phyloP scores from a whole-genome alignment of 1,140 invertebrate species.

The Penaeus japonicus region DNA sequence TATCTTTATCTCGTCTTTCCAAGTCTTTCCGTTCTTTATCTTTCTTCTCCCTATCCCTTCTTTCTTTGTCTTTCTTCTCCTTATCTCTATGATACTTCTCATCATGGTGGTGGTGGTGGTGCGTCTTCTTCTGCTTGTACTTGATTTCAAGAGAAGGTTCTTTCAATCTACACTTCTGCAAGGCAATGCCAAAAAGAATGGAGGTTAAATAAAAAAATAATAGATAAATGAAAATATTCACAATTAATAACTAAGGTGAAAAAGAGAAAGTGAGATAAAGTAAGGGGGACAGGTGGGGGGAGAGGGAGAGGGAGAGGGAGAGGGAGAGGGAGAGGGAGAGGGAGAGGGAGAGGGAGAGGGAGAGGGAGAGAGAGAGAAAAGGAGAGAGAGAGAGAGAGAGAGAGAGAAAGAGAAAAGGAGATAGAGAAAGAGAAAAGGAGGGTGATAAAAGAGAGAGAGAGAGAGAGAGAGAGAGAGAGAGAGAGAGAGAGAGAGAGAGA shows the following conservation, averaged over 20 bases:
- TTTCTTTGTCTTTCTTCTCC: constrained; percentile 37
- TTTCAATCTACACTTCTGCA: constrained; percentile 74
- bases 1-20: constrained; percentile 26
- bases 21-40: not conserved
- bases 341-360: not conserved
- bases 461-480: not conserved
- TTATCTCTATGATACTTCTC: constrained; percentile 35
- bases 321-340: not conserved
- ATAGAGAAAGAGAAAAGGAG: not conserved
- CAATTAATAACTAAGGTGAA: not conserved
- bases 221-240: too few species aligned
- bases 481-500: not conserved
- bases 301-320: not conserved
- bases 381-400: not conserved
- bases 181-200: not conserved
- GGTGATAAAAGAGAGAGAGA: not conserved
- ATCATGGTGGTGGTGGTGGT: constrained; percentile 42
- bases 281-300: not conserved
- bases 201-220: not conserved
- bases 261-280: not conserved
- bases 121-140: constrained; percentile 74
- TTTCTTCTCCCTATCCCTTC: constrained; percentile 4
- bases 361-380: not conserved
- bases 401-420: not conserved
- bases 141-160: constrained; percentile 83